A percentile compares a stretch with the other conserved stretches of the same genome.
phyloP scores from a whole-genome alignment of 2,113 vertebrate species.

The Trichechus manatus region DNA sequence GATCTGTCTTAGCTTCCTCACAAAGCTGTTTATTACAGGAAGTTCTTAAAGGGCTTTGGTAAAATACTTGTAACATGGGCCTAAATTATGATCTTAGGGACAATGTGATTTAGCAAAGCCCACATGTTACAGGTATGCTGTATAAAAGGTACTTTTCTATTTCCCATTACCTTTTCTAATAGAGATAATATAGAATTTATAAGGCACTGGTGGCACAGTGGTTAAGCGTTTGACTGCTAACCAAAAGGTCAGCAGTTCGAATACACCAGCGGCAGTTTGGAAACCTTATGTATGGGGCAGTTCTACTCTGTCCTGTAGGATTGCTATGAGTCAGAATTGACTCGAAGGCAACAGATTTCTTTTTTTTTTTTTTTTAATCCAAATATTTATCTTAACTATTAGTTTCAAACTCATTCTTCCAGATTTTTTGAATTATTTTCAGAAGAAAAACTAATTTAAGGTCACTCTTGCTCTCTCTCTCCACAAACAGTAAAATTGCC shows the following conservation, averaged over 20 bases:
- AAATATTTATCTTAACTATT: conserved; percentile 46
- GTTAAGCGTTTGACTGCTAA: no score
- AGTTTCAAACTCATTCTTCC: conserved; percentile 21
- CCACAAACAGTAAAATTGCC: conserved; percentile 16
- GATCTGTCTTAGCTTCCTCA: not conserved
- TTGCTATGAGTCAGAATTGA: no score
- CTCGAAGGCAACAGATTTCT: no score
- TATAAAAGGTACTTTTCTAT: not conserved
- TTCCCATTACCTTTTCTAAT: conserved; percentile 14
- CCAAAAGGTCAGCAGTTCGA: no score
- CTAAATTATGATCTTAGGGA: not conserved
- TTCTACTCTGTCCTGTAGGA: no score
- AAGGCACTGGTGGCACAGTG: no score
- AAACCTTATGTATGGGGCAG: no score
- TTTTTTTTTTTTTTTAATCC: no score
- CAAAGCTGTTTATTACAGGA: not conserved
- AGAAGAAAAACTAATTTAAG: conserved; percentile 27
- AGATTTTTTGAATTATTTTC: conserved; percentile 7
- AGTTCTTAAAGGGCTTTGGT: not conserved
- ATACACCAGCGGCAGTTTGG: no score
- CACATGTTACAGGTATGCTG: not conserved
- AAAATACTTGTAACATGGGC: not conserved
- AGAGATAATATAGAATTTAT: not conserved
- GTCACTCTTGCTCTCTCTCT: not conserved
- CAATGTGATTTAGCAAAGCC: not conserved